Conservation (phyloP, 1,140 invertebrate species). For the Anastrepha ludens region DNA sequence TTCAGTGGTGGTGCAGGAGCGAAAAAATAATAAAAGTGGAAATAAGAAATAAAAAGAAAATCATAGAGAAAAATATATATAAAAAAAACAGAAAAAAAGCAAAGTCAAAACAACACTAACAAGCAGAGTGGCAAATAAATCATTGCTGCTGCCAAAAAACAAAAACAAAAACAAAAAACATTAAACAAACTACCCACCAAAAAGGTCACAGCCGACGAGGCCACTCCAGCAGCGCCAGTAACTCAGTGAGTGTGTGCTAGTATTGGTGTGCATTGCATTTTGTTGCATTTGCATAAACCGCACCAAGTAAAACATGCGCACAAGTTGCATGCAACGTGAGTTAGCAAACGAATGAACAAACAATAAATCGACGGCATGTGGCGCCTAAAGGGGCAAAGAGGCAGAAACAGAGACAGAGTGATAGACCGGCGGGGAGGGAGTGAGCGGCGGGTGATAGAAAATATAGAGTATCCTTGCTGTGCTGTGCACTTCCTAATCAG, state of each 20-base stretch:
- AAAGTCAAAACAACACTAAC: not conserved
- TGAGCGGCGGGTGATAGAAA: not conserved
- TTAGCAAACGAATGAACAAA: conserved; percentile 36
- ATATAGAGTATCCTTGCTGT: too few relatives aligned
- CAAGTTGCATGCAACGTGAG: conserved; percentile 34
- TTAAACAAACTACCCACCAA: conserved; percentile 1
- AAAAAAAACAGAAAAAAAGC: not conserved
- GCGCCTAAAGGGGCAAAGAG: not conserved
- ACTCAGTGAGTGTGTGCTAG: not conserved
- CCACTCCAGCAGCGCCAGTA: not conserved
- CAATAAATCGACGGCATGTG: conserved; percentile 32
- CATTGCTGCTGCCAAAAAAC: conserved; percentile 35
- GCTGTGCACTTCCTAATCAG: conserved; percentile 38
- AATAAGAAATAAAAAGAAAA: not conserved
- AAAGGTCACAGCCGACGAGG: conserved; percentile 27
- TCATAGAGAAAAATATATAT: not conserved
- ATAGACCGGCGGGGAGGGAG: not conserved
- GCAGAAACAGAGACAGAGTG: not conserved
- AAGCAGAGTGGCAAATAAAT: conserved; percentile 25
- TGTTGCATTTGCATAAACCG: conserved; percentile 40
- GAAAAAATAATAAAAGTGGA: not conserved
- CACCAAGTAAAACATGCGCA: conserved; percentile 8
- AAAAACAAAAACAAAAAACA: not conserved
- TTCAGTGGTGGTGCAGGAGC: not conserved
- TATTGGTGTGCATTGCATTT: not conserved